Conservation (phyloP, 2,888 invertebrate genomes). For the Drosophila sordidapex region DNA sequence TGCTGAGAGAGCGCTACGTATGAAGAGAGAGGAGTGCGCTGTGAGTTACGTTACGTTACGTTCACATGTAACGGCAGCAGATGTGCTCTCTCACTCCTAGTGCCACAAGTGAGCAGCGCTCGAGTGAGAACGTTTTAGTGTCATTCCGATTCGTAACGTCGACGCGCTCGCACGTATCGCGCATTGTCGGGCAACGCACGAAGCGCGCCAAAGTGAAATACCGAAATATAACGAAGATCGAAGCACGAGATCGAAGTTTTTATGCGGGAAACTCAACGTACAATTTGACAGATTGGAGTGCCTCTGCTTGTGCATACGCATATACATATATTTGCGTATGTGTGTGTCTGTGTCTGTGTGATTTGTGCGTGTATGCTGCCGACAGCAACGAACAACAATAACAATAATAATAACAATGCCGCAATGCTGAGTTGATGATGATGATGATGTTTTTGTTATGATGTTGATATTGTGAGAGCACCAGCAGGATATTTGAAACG, state of each 20-base stretch:
- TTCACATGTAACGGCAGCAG: conserved; percentile 8
- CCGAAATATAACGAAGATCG: conserved; percentile 32
- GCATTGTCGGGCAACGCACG: conserved; percentile 28
- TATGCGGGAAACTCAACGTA: conserved; percentile 37
- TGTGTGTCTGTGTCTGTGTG: conserved; percentile 11
- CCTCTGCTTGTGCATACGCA: conserved; percentile 1
- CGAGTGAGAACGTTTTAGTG: conserved; percentile 9
- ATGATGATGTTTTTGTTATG: conserved; percentile 39
- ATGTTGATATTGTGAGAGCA: conserved; percentile 58
- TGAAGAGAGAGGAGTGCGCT: conserved; percentile 22
- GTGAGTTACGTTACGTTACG: conserved; percentile 5
- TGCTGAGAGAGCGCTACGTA: conserved; percentile 33
- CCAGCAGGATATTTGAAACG: conserved; percentile 72
- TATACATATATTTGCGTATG: conserved; percentile 4
- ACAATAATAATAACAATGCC: conserved; percentile 56
- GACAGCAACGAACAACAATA: conserved; percentile 29
- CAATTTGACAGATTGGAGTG: conserved; percentile 11
- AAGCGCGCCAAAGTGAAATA: conserved; percentile 37
- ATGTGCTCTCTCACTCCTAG: conserved; percentile 8
- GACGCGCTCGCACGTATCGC: conserved; percentile 53
- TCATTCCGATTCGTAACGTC: conserved; percentile 58
- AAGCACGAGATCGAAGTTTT: conserved; percentile 45
- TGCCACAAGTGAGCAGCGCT: conserved; percentile 53
- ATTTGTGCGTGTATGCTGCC: conserved; percentile 16
- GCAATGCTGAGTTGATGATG: conserved; percentile 44